Conservation (phyloP, 1,140 invertebrate genomes). For the Zeugodacus cucurbitae region DNA sequence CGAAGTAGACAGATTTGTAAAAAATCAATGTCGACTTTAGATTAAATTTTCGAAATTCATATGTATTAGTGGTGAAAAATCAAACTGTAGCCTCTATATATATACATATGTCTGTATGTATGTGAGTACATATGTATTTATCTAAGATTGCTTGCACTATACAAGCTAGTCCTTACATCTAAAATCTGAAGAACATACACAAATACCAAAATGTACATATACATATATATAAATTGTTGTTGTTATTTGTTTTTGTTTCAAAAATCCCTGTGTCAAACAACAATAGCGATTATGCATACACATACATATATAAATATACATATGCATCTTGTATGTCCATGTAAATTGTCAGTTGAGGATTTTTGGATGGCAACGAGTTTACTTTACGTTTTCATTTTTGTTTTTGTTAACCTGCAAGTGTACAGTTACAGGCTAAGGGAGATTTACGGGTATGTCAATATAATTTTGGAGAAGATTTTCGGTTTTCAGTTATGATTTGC, state of each 20-base stretch:
- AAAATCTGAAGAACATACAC: neutral
- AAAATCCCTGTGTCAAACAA: constrained; percentile 22
- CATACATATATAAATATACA: neutral
- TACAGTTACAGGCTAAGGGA: neutral
- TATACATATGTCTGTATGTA: neutral
- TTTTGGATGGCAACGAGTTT: constrained; percentile 27
- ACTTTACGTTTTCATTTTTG: neutral
- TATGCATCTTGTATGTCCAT: neutral
- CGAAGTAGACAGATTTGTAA: no score
- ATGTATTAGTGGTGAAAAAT: no score
- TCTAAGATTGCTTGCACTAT: no score
- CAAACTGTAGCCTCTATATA: neutral
- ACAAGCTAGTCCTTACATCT: neutral
- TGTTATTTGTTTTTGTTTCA: neutral
- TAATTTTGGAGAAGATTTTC: neutral
- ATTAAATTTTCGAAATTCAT: no score
- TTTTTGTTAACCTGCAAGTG: neutral
- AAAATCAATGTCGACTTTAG: no score
- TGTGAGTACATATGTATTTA: neutral
- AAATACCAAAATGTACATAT: neutral
- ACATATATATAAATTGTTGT: neutral
- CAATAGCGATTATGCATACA: neutral
- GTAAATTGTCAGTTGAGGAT: constrained; percentile 2
- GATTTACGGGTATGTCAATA: neutral
- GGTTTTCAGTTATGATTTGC: neutral